Conservation (phyloP, 1,140 invertebrate genomes). For the Drosophila oshimai region DNA sequence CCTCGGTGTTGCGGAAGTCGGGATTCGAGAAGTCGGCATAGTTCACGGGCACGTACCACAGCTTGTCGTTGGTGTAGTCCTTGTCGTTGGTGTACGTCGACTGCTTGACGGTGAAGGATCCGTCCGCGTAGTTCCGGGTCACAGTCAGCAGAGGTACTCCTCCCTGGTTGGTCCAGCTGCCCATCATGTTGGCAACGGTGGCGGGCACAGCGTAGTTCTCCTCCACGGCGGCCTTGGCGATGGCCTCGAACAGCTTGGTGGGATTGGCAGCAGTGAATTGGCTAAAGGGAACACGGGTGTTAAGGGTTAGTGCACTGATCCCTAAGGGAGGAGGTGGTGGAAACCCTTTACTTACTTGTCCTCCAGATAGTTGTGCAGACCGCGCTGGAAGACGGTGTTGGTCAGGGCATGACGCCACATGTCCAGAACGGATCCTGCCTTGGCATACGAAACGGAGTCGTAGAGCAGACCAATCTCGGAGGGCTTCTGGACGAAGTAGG, state of each 20-base stretch:
- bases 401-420: constrained; percentile 97
- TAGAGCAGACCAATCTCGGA: constrained; percentile 90
- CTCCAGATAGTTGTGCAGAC: constrained; percentile 90
- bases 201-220: constrained; percentile 47
- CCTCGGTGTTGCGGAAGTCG: constrained; percentile 83
- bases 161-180: constrained; percentile 88
- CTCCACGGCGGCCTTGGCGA: constrained; percentile 84
- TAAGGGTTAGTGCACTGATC: background rate
- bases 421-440: constrained; percentile 88
- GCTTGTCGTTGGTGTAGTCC: constrained; percentile 10
- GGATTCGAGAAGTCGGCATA: constrained; percentile 75
- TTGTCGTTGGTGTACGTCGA: constrained; percentile 78
- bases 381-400: constrained; percentile 91
- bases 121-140: constrained; percentile 81
- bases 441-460: constrained; percentile 90
- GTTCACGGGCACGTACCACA: constrained; percentile 53
- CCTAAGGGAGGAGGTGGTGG: too few relatives aligned
- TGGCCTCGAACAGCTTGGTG: constrained; percentile 86
- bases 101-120: constrained; percentile 82
- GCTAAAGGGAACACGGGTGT: constrained; percentile 16
- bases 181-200: constrained; percentile 83
- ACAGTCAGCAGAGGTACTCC: constrained; percentile 87
- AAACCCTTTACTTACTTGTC: constrained; percentile 83
- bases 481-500: constrained; percentile 88
- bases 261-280: constrained; percentile 85